Conservation (phyloP, 2,113 vertebrate species). For the Lamprotornis superbus region DNA sequence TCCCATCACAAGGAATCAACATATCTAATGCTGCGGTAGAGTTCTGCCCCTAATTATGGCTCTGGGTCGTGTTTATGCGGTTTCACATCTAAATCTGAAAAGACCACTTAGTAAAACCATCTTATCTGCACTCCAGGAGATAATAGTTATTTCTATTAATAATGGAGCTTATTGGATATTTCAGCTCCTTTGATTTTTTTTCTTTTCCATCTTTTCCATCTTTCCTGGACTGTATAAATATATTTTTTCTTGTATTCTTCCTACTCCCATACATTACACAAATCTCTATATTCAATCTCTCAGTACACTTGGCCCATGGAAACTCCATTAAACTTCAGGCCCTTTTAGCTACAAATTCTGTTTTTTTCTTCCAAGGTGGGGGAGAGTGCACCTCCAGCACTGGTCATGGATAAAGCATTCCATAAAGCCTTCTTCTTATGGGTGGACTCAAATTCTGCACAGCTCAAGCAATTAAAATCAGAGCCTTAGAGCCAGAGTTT, state of each 20-base stretch:
- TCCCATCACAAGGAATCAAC: background rate
- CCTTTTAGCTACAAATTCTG: background rate
- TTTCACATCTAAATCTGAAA: conserved; percentile 22
- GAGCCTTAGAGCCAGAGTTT: background rate
- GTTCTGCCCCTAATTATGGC: background rate
- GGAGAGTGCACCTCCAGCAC: background rate
- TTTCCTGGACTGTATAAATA: background rate
- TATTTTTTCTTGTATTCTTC: background rate
- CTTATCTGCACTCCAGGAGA: conserved; percentile 26
- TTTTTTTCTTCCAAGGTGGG: background rate
- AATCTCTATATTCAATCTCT: background rate
- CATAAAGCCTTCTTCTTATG: background rate
- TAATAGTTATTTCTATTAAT: conserved; percentile 35
- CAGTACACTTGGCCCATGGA: background rate
- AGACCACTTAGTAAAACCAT: conserved; percentile 19
- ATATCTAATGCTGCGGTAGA: background rate
- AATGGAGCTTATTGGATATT: conserved; percentile 10
- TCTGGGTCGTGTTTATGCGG: background rate
- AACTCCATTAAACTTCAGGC: background rate
- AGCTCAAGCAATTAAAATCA: background rate
- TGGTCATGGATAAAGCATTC: background rate
- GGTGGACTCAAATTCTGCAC: background rate
- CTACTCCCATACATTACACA: background rate
- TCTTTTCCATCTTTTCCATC: background rate
- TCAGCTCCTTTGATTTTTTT: background rate